Evolutionary conservation across 2,888 invertebrate species (phyloP), one percentile per base, ranked within the genome.

Genomic region (Linyphia triangularis): DNA sequence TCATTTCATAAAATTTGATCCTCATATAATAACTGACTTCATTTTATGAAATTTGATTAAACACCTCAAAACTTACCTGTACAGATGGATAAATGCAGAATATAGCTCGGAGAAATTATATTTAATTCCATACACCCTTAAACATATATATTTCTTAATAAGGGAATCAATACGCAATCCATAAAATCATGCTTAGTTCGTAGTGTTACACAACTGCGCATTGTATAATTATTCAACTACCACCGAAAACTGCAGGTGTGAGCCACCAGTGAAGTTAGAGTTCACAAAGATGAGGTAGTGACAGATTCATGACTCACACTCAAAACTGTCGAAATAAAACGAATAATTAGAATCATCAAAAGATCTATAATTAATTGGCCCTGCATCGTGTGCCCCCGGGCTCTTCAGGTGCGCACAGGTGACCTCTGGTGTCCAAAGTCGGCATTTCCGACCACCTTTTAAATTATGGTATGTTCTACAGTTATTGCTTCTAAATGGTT

Each of bases 401-500:
- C 70, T 30, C 59, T 59, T 59, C 81, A 81, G 69, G 69, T 81
- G 81, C 81, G 57, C 22, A 37, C 33, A 40, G 30, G 13, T 81
- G 81, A 81, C 69, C 81, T 81, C 81, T 70, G 13, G 59, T 19
- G 59, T 40, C 16, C 69, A 70, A 79, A 79, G 63, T 70, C 57
- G 81, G 81, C 59, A 81, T 81, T 81, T 81, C 81, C 81, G 81
- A 81, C 40, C 57, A 69, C 59, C 59, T 28, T 57, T 43, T 67
- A 26, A 37, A 37, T 77, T 33, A 77, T 37, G 10, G 63, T 65
- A 40, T 19, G 28, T 30, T 40, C 40, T 13, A 28, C 22, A 30
- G 33, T 40, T 26, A 28, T 33, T 22, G 65, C 43, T 28, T 30
- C 33, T 40, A 67, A 51, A 51, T n/a, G 57, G 65, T 51, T 79